These are phyloP conservation scores for Passer domesticus DNA, from an alignment of 2,113 vertebrate genomes.

Conservation along the genomic window DNA sequence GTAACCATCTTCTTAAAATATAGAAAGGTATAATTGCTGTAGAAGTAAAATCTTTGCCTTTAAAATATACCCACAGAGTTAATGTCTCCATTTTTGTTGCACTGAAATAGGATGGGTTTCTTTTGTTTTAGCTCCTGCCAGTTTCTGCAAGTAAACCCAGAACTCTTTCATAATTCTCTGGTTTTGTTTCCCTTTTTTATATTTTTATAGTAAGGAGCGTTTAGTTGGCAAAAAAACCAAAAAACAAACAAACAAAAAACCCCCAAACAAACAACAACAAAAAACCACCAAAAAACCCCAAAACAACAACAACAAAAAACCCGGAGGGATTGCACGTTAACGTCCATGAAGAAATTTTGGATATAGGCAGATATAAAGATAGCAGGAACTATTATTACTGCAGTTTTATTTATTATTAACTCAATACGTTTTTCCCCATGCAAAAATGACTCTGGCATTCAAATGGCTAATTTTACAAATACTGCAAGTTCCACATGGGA, in stretches of 20 bases:
- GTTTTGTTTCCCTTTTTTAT: not conserved
- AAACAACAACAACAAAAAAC: not conserved
- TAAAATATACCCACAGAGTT: not conserved
- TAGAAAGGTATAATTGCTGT: not conserved
- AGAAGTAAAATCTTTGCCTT: not conserved
- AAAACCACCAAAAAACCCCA: too few relatives aligned
- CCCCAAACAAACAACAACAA: too few relatives aligned
- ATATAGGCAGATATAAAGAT: not conserved
- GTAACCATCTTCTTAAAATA: not conserved
- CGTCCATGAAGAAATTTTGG: not conserved
- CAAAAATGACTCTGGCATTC: slow-evolving; percentile 1
- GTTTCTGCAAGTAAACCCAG: not conserved
- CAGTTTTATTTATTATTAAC: slow-evolving; percentile 12
- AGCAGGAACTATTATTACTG: not conserved
- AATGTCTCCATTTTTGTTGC: not conserved
- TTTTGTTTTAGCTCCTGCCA: not conserved
- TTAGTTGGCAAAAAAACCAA: not conserved
- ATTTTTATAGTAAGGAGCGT: not conserved
- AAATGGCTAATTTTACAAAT: slow-evolving; percentile 27
- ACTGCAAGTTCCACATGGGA: slow-evolving; percentile 1
- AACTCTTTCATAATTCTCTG: not conserved
- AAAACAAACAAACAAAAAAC: too few relatives aligned
- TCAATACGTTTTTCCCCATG: not conserved
- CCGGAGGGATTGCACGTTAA: not conserved
- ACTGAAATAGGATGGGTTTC: not conserved